phyloP scores from a whole-genome alignment of 2,113 vertebrate genomes.

The Accipiter cooperii region DNA sequence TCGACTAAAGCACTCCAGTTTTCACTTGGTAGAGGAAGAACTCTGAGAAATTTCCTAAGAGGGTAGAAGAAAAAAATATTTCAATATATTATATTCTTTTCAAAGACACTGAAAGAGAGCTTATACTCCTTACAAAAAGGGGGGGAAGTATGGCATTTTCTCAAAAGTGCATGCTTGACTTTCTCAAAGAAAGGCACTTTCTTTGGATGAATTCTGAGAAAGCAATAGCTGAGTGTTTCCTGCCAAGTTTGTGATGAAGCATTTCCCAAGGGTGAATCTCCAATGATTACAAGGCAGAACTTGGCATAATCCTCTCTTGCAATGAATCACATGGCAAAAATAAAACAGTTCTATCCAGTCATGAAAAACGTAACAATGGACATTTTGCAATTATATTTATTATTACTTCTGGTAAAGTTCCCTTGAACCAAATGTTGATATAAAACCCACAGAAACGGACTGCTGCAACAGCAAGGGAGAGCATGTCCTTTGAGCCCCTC shows the following conservation, averaged over 20 bases:
- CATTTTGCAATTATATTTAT: background rate
- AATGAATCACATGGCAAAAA: background rate
- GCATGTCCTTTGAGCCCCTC: background rate
- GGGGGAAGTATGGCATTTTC: background rate
- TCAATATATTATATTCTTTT: background rate
- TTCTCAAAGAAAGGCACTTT: background rate
- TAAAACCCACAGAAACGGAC: background rate
- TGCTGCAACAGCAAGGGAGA: background rate
- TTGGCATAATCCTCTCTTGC: background rate
- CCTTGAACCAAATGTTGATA: background rate
- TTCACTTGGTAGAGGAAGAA: constrained; percentile 88
- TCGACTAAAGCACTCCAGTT: constrained; percentile 91
- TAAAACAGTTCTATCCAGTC: background rate
- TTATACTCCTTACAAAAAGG: background rate
- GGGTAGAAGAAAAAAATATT: background rate
- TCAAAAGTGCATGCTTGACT: background rate
- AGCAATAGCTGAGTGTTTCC: background rate
- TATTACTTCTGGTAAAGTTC: background rate
- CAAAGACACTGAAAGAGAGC: background rate
- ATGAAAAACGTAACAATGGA: background rate
- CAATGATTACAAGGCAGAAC: background rate
- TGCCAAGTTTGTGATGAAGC: background rate
- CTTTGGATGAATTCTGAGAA: background rate
- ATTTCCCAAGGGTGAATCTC: background rate
- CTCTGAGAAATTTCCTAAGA: constrained; percentile 80